These are phyloP conservation scores for Pilophorus perplexus DNA, from an alignment of 2,888 invertebrate species.

Conservation along the genomic window DNA sequence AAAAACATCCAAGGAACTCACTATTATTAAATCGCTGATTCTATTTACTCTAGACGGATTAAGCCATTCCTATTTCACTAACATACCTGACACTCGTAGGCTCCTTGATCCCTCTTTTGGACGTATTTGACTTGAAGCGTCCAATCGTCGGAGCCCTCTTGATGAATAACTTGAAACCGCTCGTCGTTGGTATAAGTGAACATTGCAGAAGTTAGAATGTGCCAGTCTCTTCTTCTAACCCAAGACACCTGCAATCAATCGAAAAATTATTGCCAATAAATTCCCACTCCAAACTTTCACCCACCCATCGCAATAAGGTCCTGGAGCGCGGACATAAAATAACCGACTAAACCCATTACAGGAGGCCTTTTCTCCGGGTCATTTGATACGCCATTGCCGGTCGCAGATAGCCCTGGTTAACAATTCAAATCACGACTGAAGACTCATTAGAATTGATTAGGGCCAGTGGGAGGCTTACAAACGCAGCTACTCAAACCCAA, in stretches of 20 bases:
- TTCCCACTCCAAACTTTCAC: too few relatives aligned
- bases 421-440: background rate
- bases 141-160: constrained; percentile 88
- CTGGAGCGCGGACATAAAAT: background rate
- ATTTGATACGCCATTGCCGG: background rate
- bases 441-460: background rate
- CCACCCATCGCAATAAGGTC: too few relatives aligned
- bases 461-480: too few relatives aligned
- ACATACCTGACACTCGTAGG: constrained; percentile 89
- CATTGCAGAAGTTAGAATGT: constrained; percentile 84
- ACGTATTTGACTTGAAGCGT: constrained; percentile 90
- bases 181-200: constrained; percentile 89
- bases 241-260: constrained; percentile 70
- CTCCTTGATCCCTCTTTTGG: constrained; percentile 87
- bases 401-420: background rate
- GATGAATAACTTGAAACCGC: constrained; percentile 66
- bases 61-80: too few relatives aligned
- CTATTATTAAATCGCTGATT: too few relatives aligned
- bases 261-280: constrained; percentile 4
- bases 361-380: background rate
- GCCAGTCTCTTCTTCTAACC: constrained; percentile 88
- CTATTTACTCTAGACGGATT: too few relatives aligned
- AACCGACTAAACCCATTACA: background rate
- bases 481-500: too few relatives aligned
- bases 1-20: too few relatives aligned